Conservation (phyloP, 2,113 vertebrate genomes). For the Mionectes macconnelli region DNA sequence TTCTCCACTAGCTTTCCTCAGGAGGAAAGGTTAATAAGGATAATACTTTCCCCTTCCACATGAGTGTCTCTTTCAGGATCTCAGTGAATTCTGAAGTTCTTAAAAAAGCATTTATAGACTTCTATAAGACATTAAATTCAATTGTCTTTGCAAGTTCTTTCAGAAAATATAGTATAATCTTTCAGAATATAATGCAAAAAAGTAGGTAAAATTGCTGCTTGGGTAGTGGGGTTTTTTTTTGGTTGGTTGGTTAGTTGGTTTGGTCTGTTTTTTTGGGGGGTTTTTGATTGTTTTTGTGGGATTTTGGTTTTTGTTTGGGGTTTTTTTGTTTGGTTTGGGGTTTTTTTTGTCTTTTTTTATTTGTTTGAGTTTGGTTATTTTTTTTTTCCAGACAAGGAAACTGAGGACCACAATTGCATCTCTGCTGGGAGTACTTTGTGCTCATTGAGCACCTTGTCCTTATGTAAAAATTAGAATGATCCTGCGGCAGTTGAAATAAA, state of each 20-base stretch:
- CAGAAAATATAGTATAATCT: too few relatives aligned
- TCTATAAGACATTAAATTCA: background rate
- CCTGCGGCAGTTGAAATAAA: background rate
- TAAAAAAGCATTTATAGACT: background rate
- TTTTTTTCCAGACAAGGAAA: background rate
- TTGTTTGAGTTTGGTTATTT: background rate
- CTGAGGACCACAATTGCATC: rapidly evolving
- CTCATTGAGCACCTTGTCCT: background rate
- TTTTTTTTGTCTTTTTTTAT: background rate
- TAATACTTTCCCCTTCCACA: conserved; percentile 2
- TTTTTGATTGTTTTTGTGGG: too few relatives aligned
- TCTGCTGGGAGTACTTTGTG: background rate
- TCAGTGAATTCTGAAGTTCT: background rate
- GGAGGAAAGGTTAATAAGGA: conserved; percentile 49
- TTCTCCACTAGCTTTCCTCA: background rate
- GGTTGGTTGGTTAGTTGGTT: too few relatives aligned
- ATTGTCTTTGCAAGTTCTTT: background rate
- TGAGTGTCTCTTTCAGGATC: background rate
- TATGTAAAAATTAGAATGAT: background rate
- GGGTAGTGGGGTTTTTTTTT: background rate
- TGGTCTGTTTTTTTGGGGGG: too few relatives aligned
- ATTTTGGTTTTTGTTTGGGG: too few relatives aligned
- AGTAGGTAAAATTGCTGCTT: background rate
- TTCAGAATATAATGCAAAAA: background rate
- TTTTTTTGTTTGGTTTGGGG: background rate